These are phyloP conservation scores for Eugnorisma glareosa DNA, from an alignment of 2,888 invertebrate genomes.

Conservation along the genomic window DNA sequence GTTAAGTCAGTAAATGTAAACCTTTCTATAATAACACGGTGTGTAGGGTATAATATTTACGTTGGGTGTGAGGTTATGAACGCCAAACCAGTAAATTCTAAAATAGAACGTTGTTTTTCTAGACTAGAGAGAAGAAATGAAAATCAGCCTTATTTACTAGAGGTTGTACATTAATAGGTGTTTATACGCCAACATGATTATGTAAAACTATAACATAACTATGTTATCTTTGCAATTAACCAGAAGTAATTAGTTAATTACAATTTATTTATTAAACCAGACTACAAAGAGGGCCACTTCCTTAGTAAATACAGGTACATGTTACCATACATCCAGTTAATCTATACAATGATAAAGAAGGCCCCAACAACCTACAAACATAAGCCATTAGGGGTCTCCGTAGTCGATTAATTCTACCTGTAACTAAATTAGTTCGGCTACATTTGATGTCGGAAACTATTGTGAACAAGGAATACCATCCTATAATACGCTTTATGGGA, in stretches of 20 bases:
- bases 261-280: neutral
- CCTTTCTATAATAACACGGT: constrained; percentile 20
- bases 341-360: constrained; percentile 8
- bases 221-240: neutral
- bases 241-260: neutral
- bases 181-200: neutral
- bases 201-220: neutral
- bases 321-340: neutral
- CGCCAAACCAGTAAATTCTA: constrained; percentile 3
- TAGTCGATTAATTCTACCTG: constrained; percentile 50
- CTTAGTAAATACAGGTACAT: neutral
- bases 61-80: constrained; percentile 14
- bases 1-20: constrained; percentile 23
- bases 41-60: constrained; percentile 32
- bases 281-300: neutral
- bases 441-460: constrained; percentile 27
- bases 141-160: neutral
- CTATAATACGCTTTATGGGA: neutral
- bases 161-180: neutral
- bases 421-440: constrained; percentile 56
- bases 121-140: neutral
- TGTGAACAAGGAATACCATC: neutral
- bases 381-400: constrained; percentile 35
- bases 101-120: constrained; percentile 13
- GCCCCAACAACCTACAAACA: constrained; percentile 40